Base-by-base conservation (phyloP, 1,140 invertebrate species). In the Tetragnatha versicolor region DNA sequence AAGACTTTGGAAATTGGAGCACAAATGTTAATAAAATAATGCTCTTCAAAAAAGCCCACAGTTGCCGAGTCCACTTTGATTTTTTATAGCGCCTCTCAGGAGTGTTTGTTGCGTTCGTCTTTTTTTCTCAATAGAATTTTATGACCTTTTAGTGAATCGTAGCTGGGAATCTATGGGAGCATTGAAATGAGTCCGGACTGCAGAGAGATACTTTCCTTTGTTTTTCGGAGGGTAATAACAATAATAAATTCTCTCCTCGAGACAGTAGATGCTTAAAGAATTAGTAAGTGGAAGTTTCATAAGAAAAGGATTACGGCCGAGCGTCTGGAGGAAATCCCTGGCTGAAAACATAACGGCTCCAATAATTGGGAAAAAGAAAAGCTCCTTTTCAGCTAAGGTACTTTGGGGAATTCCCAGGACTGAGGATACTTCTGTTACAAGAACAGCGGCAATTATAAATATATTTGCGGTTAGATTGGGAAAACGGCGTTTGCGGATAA, bases 21-120 rank as follows among this genome's bases (percentile, higher is more conserved):
- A 53, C 42, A 45, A 35, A 65, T 65, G 72, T 65, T 76, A 63
- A 76, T 65, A 75, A 76, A 65, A 76, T 14, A 69, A 51, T 53
- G 6, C 20, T 33, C 55, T 31, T 39, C n/a, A 5, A 47, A 73
- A 73, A 75, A 42, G 55, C 61, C 70, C 70, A 53, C n/a, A 33
- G 70, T 45, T 61, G 70, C n/a, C 42, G n/a, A n/a, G n/a, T n/a
- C n/a, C n/a, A n/a, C n/a, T n/a, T n/a, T n/a, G n/a, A n/a, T n/a
- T n/a, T n/a, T n/a, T n/a, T n/a, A n/a, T n/a, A n/a, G n/a, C n/a
- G n/a, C n/a, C n/a, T n/a, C n/a, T n/a, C n/a, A n/a, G n/a, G n/a
- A 75, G 70, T 9, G 3, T 17, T 14, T 20, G 17, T 66, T 33
- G 20, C 6, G 14, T 6, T 31, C 31, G 6, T 60, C 61, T 33